Conservation (phyloP, 30 jellyfish, hydroid and myxozoan species). For the Sanderia malayensis region DNA sequence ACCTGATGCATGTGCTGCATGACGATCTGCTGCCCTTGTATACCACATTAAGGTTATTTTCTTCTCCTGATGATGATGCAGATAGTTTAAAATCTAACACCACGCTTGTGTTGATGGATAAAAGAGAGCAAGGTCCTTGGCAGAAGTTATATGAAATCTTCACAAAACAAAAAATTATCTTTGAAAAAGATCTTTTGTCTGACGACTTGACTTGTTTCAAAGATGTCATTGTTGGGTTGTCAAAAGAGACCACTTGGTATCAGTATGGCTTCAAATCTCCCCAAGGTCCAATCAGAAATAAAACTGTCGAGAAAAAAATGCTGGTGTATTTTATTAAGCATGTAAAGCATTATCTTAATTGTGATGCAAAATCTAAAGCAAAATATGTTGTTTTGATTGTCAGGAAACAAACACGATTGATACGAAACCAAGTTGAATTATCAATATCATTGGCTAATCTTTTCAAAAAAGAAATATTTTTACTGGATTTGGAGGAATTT, state of each 20-base stretch:
- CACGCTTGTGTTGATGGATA: conserved; percentile 71
- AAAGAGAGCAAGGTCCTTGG: conserved; percentile 73
- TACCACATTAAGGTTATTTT: conserved; percentile 37
- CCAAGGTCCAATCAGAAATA: conserved; percentile 65
- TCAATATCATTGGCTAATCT: conserved; percentile 54
- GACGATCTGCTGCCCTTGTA: conserved; percentile 83
- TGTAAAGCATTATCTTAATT: neutral
- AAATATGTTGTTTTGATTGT: conserved; percentile 59
- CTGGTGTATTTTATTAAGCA: conserved; percentile 24
- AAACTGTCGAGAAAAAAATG: conserved; percentile 10
- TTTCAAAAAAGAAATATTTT: conserved; percentile 49
- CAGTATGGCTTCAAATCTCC: conserved; percentile 84
- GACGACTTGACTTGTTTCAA: conserved; percentile 60
- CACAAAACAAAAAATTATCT: neutral
- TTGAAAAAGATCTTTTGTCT: conserved; percentile 23
- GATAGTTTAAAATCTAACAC: neutral
- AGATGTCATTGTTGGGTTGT: conserved; percentile 73
- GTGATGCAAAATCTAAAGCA: conserved; percentile 6
- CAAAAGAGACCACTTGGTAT: conserved; percentile 88
- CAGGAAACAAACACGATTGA: conserved; percentile 58
- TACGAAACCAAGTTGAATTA: conserved; percentile 70
- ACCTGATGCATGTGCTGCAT: conserved; percentile 92
- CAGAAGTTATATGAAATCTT: conserved; percentile 43
- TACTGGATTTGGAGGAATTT: conserved; percentile 40
- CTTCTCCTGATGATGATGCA: neutral